A percentile compares a stretch with the other conserved stretches of the same genome.
Evolutionary conservation across 2,888 invertebrate genomes (phyloP).

Genomic region (Watsonalla cultraria): DNA sequence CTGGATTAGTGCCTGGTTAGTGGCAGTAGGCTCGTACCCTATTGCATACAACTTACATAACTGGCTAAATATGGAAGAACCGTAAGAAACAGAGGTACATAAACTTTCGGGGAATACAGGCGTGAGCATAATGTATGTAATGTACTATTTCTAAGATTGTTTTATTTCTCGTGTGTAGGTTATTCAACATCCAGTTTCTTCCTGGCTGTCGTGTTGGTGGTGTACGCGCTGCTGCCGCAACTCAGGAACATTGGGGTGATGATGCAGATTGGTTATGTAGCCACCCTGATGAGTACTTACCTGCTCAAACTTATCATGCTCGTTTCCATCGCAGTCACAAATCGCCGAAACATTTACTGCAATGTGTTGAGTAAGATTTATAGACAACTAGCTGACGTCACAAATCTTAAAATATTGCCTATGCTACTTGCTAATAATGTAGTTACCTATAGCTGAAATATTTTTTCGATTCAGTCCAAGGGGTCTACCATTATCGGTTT

Average conservation of each 20-base stretch:
- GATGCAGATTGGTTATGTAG: conserved; percentile 35
- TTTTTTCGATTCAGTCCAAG: too few relatives aligned
- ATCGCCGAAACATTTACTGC: neutral
- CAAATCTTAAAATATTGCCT: neutral
- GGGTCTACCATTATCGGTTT: neutral
- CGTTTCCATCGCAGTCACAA: too few relatives aligned
- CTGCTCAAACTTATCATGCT: neutral
- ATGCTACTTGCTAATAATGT: neutral
- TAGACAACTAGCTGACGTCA: neutral
- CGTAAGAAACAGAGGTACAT: too few relatives aligned
- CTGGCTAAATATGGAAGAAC: too few relatives aligned
- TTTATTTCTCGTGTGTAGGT: too few relatives aligned
- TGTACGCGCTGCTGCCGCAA: conserved; percentile 33
- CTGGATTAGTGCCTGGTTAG: too few relatives aligned
- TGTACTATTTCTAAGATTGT: too few relatives aligned
- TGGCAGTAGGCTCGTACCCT: too few relatives aligned
- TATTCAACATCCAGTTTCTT: conserved; percentile 31
- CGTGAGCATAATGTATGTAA: too few relatives aligned
- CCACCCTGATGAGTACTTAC: conserved; percentile 14
- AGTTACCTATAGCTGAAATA: too few relatives aligned
- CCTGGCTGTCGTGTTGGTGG: conserved; percentile 31
- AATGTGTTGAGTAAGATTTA: conserved; percentile 6
- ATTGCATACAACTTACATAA: too few relatives aligned
- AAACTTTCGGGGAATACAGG: too few relatives aligned
- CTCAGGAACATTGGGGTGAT: conserved; percentile 33